Percentiles rank a stretch among this genome's conserved stretches.
These are phyloP conservation scores for Pseudoips prasinana DNA, from an alignment of 2,888 invertebrate genomes.

Conservation along the genomic window DNA sequence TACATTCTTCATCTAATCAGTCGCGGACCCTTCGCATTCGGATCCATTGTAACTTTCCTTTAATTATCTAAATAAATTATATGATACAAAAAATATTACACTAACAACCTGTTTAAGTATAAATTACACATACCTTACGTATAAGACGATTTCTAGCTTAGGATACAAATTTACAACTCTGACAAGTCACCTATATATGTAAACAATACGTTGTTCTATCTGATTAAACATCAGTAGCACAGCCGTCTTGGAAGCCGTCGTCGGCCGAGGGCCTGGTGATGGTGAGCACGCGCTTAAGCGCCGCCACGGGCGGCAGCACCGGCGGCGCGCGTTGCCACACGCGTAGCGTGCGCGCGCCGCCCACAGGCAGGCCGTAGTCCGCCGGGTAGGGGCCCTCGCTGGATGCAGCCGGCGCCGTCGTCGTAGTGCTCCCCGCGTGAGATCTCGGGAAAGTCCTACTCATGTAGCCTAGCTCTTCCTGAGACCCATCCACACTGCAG, in stretches of 20 bases:
- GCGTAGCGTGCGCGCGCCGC: conserved; percentile 88
- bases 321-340: conserved; percentile 95
- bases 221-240: conserved; percentile 93
- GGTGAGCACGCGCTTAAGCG: conserved; percentile 91
- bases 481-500: conserved; percentile 80
- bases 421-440: conserved; percentile 47
- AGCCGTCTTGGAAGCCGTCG: conserved; percentile 96
- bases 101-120: conserved; percentile 63
- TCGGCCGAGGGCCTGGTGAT: conserved; percentile 93
- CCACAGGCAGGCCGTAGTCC: conserved; percentile 89
- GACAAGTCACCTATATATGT: conserved; percentile 53
- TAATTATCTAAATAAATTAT: conserved; percentile 78
- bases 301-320: conserved; percentile 92
- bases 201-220: conserved; percentile 29
- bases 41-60: conserved; percentile 77
- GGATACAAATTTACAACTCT: conserved; percentile 59
- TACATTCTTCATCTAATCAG: conserved; percentile 79
- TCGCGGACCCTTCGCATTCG: conserved; percentile 70
- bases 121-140: conserved; percentile 64
- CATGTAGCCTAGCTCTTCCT: conserved; percentile 83
- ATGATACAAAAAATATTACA: conserved; percentile 80
- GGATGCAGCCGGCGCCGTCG: conserved; percentile 65
- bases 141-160: conserved; percentile 54
- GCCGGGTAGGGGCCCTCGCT: conserved; percentile 84
- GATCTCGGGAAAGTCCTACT: conserved; percentile 84